These are phyloP conservation scores for Agrotis exclamationis DNA, from an alignment of 2,888 invertebrate genomes.

Conservation along the genomic window DNA sequence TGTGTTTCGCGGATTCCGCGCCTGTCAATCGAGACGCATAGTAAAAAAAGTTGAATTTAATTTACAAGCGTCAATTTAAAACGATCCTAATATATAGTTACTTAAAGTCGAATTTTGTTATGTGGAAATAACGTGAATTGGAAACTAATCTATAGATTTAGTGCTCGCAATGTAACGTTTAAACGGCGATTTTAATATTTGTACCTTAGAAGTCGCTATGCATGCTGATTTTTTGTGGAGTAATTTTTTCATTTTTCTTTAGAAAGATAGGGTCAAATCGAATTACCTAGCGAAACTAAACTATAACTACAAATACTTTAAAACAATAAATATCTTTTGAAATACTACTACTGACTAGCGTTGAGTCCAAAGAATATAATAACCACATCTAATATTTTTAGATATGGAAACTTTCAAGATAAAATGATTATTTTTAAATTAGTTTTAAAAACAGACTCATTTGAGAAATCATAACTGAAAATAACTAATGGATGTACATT, in stretches of 20 bases:
- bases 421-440: too few species aligned
- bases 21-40: too few species aligned
- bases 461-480: too few species aligned
- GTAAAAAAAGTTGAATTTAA: too few species aligned
- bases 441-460: too few species aligned
- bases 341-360: neutral
- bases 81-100: neutral
- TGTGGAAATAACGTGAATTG: slow-evolving; percentile 27
- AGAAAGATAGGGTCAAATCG: neutral
- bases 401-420: too few species aligned
- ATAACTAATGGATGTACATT: too few species aligned
- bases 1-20: too few species aligned
- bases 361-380: neutral
- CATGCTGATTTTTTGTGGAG: slow-evolving; percentile 32
- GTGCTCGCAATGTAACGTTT: slow-evolving; percentile 33
- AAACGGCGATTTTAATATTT: slow-evolving; percentile 16
- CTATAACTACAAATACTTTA: too few species aligned
- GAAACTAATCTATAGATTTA: slow-evolving; percentile 12
- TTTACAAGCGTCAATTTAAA: neutral
- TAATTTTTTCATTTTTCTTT: neutral
- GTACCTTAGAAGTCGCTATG: slow-evolving; percentile 17
- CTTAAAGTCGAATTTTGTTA: neutral
- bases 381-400: too few species aligned
- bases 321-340: too few species aligned
- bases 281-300: neutral